Evolutionary conservation across 1,140 invertebrate species (phyloP), one percentile per base, ranked within the genome.

Genomic region (Ostrea edulis): DNA sequence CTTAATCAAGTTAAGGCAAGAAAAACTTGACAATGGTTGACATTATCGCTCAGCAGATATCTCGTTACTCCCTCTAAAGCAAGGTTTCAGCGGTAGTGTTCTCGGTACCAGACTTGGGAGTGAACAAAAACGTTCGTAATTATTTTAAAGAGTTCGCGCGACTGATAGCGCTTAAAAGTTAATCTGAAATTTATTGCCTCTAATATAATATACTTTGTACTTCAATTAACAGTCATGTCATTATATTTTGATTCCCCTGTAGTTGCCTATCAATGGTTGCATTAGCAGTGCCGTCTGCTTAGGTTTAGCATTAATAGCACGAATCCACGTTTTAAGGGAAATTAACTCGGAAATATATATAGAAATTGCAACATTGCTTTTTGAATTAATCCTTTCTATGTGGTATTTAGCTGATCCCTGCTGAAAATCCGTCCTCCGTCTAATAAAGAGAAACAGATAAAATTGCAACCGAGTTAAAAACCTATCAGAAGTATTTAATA

Each of bases 101-200:
- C 68, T 25, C 14, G 25, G 12, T 77, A 77, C 35, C 29, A 22
- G 68, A 77, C 68, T 77, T 8, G 8, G 29, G 29, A 29, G 25
- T 35, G 68, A 77, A 17, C 68, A 77, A 77, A 77, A 77, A 77
- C 68, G 12, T 12, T 22, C 8, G 68, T 2, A 77, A 77, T 77
- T 77, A 77, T 25, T 77, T 77, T 77, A 35, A 77, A 77, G 29
- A 29, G 25, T 29, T 77, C 68, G 68, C 68, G 68, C 68, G 68
- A 77, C 68, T 25, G 51, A 83, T 54, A 83, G 53, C 22, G 82
- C 35, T 52, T 35, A 52, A 83, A 54, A 83, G 82, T 53, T 83
- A 83, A 83, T 83, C 82, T 83, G 82, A 83, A 54, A 53, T 83
- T 83, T 83, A 83, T 83, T 83, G 52, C 44, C 52, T 54, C 44